Percentiles rank a stretch among this genome's conserved stretches.
These are phyloP conservation scores for Crenuchus spilurus DNA, from an alignment of 2,797 vertebrate species.

Conservation along the genomic window DNA sequence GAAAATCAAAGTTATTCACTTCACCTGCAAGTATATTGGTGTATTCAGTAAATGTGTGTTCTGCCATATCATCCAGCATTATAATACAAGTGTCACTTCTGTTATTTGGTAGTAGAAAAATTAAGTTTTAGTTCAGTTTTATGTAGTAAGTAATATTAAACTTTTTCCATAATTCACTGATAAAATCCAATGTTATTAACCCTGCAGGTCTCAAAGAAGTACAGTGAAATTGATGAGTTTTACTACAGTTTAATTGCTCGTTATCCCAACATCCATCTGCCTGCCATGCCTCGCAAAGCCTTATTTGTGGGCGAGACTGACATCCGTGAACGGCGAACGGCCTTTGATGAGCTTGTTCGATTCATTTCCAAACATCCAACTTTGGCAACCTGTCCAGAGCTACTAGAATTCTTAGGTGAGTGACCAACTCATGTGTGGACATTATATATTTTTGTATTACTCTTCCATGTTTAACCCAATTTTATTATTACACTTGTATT, in stretches of 20 bases:
- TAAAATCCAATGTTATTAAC: neutral
- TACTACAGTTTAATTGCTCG: conserved; percentile 73
- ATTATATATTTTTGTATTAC: neutral
- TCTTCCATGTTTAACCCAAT: neutral
- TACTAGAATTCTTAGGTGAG: conserved; percentile 82
- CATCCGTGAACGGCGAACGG: conserved; percentile 77
- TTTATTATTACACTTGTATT: neutral
- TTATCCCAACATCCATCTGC: conserved; percentile 73
- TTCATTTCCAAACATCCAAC: conserved; percentile 74
- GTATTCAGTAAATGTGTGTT: neutral
- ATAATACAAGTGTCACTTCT: neutral
- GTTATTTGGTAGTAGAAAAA: too few relatives aligned
- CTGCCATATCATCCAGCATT: neutral
- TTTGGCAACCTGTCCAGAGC: conserved; percentile 76
- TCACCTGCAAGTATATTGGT: too few relatives aligned
- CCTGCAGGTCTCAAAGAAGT: conserved; percentile 84
- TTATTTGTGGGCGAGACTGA: conserved; percentile 84
- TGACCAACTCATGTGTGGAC: neutral
- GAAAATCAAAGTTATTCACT: too few relatives aligned
- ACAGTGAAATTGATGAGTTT: conserved; percentile 86
- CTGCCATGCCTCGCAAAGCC: conserved; percentile 81
- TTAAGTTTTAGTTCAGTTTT: too few relatives aligned
- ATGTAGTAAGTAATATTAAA: neutral
- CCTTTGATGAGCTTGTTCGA: conserved; percentile 81
- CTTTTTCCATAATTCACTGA: neutral